Evolutionary conservation across 37 sponge, comb jelly and placozoan genomes (phyloP).

Genomic region (Dysidea cf. avara): DNA sequence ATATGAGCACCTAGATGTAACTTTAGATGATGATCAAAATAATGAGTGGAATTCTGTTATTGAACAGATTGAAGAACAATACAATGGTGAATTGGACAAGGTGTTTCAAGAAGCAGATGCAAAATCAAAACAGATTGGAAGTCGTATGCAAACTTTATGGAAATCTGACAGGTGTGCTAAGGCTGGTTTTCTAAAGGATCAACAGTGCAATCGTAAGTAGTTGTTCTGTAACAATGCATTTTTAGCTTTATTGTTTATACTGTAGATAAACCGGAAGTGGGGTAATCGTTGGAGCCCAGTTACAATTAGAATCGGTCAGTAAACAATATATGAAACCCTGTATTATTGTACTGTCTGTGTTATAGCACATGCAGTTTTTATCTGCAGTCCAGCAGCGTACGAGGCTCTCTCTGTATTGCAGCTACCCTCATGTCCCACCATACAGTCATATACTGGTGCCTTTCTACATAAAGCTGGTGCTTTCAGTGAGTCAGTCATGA

Average conservation of each 20-base stretch:
- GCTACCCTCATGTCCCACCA: constrained; percentile 6
- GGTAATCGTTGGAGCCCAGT: constrained; percentile 10
- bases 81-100: not conserved
- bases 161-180: not conserved
- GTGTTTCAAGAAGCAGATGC: not conserved
- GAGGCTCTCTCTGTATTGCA: constrained; percentile 3
- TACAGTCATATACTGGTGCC: constrained; percentile 14
- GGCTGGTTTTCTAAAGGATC: not conserved
- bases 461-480: constrained; percentile 5
- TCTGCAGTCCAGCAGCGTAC: constrained; percentile 5
- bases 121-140: not conserved
- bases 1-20: constrained; percentile 16
- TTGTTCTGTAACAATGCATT: not conserved
- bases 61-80: not conserved
- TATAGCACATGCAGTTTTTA: too few species aligned
- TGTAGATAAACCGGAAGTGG: not conserved
- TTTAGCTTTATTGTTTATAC: not conserved
- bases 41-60: not conserved
- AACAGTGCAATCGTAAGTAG: not conserved
- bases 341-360: too few species aligned
- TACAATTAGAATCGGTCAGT: not conserved
- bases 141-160: not conserved
- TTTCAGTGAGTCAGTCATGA: too few species aligned
- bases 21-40: constrained; percentile 25
- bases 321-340: too few species aligned